These are phyloP conservation scores for Ailuropoda melanoleuca DNA, from an alignment of 2,113 vertebrate genomes.

Conservation along the genomic window DNA sequence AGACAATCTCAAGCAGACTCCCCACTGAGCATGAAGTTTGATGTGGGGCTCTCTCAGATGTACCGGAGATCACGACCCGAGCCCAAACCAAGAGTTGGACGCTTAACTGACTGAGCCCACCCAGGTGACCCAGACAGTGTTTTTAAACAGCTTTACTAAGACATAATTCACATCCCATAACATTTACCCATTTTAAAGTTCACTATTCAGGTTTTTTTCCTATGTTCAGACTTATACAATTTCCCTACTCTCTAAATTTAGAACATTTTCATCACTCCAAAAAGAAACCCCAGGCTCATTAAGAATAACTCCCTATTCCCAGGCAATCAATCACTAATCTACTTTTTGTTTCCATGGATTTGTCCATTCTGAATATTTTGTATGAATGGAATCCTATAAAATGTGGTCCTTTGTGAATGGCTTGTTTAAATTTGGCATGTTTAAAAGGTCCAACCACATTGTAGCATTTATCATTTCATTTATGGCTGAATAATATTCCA, in stretches of 20 bases:
- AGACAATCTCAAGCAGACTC: background rate
- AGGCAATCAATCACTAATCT: background rate
- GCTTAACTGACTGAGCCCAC: background rate
- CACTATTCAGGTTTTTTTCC: background rate
- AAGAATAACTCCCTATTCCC: background rate
- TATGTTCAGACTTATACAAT: background rate
- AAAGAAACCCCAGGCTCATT: background rate
- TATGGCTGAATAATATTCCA: background rate
- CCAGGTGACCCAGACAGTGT: background rate
- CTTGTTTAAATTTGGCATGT: background rate
- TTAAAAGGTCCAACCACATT: background rate
- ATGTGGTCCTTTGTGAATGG: background rate
- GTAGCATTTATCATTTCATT: background rate
- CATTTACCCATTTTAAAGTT: background rate
- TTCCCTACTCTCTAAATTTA: background rate
- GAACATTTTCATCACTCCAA: background rate
- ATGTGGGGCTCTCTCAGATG: background rate
- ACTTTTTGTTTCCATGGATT: background rate
- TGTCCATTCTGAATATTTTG: background rate
- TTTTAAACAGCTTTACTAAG: background rate
- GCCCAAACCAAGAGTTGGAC: background rate
- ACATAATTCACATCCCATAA: background rate
- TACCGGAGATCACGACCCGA: background rate
- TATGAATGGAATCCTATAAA: background rate
- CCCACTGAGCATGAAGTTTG: background rate